phyloP scores from a whole-genome alignment of 2,888 invertebrate genomes.

The Agrotis ipsilon region DNA sequence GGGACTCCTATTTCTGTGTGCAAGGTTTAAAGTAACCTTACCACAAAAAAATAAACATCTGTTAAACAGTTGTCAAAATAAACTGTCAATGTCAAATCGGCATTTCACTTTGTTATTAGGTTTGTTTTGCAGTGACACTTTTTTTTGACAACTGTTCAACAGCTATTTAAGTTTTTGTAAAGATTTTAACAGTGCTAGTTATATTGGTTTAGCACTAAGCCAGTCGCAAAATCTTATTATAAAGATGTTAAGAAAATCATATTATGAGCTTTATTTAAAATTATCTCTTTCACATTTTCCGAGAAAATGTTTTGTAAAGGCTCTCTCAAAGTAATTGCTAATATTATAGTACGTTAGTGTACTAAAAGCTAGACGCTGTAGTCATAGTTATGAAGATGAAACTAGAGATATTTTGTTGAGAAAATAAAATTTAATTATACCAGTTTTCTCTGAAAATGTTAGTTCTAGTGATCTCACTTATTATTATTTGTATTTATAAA shows the following conservation, averaged over 20 bases:
- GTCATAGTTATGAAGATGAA: conserved; percentile 4
- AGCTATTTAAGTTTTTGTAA: too few species aligned
- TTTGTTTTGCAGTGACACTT: too few species aligned
- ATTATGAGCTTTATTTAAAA: conserved; percentile 36
- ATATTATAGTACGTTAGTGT: conserved; percentile 33
- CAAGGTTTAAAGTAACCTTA: too few species aligned
- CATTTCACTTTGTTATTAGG: too few species aligned
- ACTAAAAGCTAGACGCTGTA: conserved; percentile 18
- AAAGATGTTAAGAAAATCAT: conserved; percentile 49
- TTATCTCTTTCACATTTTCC: conserved; percentile 38
- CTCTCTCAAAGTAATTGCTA: conserved; percentile 43
- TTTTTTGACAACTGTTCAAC: too few species aligned
- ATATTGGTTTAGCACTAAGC: not conserved
- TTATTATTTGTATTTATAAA: not conserved
- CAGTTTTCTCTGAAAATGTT: not conserved
- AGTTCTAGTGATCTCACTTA: not conserved
- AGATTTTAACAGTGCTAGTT: conserved; percentile 3
- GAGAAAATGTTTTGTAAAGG: conserved; percentile 42
- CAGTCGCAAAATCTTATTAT: conserved; percentile 31
- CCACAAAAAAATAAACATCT: too few species aligned
- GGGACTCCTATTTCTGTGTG: too few species aligned
- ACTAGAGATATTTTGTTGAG: not conserved
- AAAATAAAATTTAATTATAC: conserved; percentile 5
- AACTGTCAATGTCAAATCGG: too few species aligned
- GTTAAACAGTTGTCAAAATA: too few species aligned